Base-by-base conservation (phyloP, 2,113 vertebrate species). In the Bubo scandiacus region DNA sequence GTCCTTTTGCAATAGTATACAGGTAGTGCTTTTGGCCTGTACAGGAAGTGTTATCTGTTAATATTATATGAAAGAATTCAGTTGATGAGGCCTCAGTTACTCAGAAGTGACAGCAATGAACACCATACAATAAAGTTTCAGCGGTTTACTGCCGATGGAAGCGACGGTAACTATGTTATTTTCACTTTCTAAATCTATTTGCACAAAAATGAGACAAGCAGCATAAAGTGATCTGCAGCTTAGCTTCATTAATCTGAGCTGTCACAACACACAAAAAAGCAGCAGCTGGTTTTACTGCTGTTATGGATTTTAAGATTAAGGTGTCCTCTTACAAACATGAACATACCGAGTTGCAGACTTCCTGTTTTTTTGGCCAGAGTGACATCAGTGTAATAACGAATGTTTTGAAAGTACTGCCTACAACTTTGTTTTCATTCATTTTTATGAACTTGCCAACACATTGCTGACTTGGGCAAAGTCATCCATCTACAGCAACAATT, bases 391-490 rank as follows among this genome's bases (percentile, higher is more conserved):
- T 67, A 84, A 63, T 17, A 42, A 59, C 51, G n/a, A n/a, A 38
- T 58, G 25, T 79, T 93, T 93, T 67, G 32, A 59, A 93, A 84
- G 38, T 29, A 72, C 68, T 71, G 65, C 66, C 92, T 85, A 81
- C 78, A 91, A 36, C 55, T 72, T 73, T 81, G 84, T 86, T 94
- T 93, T 87, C 42, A 55, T 87, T 89, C 17, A 40, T 74, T 89
- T 88, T 89, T 62, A 86, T 71, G 77, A 70, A n/a, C 78, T 84
- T 70, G 59, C 84, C 51, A 91, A 40, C 15, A 32, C 68, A n/a
- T 7, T 55, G 87, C 73, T 91, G 86, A 66, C 83, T 77, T 0
- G 6, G 73, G 55, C 27, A 55, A 81, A 81, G 73, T 52, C 10
- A 7, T 10, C 43, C 17, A 2, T 61, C 51, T 74, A 81, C 55